Evolutionary conservation across 2,797 vertebrate genomes (phyloP).

Genomic region (Brotula barbata): DNA sequence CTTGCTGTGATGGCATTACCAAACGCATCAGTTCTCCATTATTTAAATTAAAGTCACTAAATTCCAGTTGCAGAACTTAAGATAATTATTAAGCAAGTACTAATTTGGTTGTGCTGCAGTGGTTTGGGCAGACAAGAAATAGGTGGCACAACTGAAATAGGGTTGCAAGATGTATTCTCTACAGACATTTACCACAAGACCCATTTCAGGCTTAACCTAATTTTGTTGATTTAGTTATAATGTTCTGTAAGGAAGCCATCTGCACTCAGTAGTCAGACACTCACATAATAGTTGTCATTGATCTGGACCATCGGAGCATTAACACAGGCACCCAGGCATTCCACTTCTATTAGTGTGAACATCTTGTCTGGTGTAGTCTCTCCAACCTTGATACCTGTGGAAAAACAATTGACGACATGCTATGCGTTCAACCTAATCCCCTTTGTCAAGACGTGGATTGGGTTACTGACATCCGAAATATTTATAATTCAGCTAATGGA

Average conservation of each 20-base stretch:
- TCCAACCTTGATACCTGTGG: conserved; percentile 91
- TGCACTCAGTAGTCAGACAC: conserved; percentile 63
- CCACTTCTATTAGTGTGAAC: conserved; percentile 95
- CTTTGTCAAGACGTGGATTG: conserved; percentile 23
- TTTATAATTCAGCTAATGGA: conserved; percentile 1
- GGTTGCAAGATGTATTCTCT: conserved; percentile 5
- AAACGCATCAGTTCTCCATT: background rate
- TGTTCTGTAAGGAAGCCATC: conserved; percentile 12
- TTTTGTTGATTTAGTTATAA: conserved; percentile 42
- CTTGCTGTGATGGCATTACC: background rate
- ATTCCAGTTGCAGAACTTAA: background rate
- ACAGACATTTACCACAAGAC: conserved; percentile 26
- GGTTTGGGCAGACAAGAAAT: background rate
- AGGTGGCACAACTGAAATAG: background rate
- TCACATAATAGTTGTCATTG: conserved; percentile 99
- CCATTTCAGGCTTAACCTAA: conserved; percentile 37
- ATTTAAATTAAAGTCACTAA: background rate
- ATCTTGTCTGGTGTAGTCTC: conserved; percentile 95
- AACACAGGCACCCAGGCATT: conserved; percentile 98
- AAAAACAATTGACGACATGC: conserved; percentile 34
- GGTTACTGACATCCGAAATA: conserved; percentile 30
- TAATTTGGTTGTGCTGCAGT: conserved; percentile 8
- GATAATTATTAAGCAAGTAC: background rate
- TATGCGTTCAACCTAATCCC: conserved; percentile 10
- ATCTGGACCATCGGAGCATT: conserved; percentile 99